A percentile compares a stretch with the other conserved stretches of the same genome.
These are phyloP conservation scores for Stomorhina lunata DNA, from an alignment of 2,888 invertebrate species.

Conservation along the genomic window DNA sequence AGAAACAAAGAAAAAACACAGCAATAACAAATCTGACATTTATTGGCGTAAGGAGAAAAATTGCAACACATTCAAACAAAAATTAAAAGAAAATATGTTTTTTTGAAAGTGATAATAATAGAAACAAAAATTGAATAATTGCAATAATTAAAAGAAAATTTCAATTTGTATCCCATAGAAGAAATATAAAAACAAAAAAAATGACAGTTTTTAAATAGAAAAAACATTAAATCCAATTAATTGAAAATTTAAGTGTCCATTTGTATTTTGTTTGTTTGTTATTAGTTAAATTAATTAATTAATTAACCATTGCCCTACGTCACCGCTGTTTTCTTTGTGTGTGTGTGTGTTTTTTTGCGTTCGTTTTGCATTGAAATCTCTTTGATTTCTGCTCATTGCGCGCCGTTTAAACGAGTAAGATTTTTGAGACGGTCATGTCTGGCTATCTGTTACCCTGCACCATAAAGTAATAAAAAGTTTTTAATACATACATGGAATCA, in stretches of 20 bases:
- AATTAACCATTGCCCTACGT: conserved; percentile 21
- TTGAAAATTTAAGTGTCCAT: conserved; percentile 1
- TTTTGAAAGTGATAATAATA: not conserved
- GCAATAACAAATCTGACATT: not conserved
- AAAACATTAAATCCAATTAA: not conserved
- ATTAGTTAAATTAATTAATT: too few species aligned
- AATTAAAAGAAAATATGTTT: not conserved
- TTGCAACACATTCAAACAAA: conserved; percentile 7
- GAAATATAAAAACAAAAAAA: not conserved
- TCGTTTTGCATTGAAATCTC: conserved; percentile 21
- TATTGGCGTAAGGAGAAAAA: not conserved
- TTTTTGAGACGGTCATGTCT: too few species aligned
- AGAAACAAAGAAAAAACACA: not conserved
- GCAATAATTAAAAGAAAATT: not conserved
- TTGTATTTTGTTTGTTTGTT: conserved; percentile 20
- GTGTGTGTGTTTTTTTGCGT: not conserved
- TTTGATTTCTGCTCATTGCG: conserved; percentile 21
- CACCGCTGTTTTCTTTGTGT: conserved; percentile 19
- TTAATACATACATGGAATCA: too few species aligned
- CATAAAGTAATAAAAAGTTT: too few species aligned
- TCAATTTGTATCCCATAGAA: not conserved
- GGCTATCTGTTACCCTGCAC: too few species aligned
- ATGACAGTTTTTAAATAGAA: conserved; percentile 19
- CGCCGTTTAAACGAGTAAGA: conserved; percentile 25
- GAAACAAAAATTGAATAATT: not conserved